phyloP scores from a whole-genome alignment of 2,113 vertebrate species.

The Oenanthe oenanthe region DNA sequence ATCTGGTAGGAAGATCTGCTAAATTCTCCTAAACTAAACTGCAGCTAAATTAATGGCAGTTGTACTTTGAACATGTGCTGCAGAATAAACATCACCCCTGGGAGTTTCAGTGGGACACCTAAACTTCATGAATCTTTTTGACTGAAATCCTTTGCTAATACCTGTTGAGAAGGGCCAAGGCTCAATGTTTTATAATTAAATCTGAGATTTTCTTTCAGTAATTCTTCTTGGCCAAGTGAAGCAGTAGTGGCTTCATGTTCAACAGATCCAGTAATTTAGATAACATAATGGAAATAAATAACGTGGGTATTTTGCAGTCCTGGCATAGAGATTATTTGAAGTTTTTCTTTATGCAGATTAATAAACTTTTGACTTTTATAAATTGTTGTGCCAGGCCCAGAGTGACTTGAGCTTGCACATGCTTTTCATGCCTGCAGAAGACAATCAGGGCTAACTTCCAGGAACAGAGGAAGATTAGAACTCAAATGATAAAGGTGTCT shows the following conservation, averaged over 20 bases:
- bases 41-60: neutral
- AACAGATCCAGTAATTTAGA: neutral
- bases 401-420: neutral
- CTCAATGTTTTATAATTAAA: neutral
- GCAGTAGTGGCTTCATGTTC: neutral
- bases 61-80: neutral
- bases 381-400: neutral
- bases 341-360: neutral
- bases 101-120: neutral
- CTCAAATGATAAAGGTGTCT: neutral
- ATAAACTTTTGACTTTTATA: neutral
- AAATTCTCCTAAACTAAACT: neutral
- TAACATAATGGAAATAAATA: neutral
- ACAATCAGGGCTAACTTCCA: neutral
- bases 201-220: neutral
- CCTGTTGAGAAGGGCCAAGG: neutral
- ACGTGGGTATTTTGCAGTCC: neutral
- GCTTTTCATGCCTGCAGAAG: neutral
- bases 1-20: neutral
- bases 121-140: neutral
- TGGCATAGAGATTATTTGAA: neutral
- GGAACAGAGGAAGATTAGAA: neutral
- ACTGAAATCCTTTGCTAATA: neutral
- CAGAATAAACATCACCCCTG: neutral
- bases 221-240: neutral